These are phyloP conservation scores for Phrynocephalus forsythii DNA, from an alignment of 2,797 vertebrate genomes.

Conservation along the genomic window DNA sequence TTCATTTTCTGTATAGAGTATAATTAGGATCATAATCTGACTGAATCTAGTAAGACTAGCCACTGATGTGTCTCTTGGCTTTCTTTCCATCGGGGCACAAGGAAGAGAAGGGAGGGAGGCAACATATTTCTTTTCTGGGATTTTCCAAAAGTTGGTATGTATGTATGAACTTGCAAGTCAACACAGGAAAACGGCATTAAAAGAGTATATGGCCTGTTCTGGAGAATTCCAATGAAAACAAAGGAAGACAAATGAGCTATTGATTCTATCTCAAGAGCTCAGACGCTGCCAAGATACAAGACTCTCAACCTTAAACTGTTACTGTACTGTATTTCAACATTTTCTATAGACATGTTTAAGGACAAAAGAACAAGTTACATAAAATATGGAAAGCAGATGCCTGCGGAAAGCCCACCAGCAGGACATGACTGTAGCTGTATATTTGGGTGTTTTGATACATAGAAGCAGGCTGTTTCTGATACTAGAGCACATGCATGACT, in stretches of 20 bases:
- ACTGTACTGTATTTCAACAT: background rate
- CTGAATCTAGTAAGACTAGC: background rate
- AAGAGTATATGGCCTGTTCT: background rate
- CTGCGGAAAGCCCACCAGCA: no score
- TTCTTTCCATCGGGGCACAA: background rate
- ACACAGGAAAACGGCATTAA: background rate
- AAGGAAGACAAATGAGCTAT: background rate
- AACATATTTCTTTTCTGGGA: background rate
- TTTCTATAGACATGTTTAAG: background rate
- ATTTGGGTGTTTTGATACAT: no score
- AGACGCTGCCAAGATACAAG: conserved; percentile 5
- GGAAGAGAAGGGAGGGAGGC: background rate
- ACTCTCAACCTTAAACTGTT: background rate
- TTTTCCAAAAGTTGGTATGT: conserved; percentile 9
- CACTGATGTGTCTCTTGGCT: background rate
- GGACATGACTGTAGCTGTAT: no score
- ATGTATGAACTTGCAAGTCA: background rate
- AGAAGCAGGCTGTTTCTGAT: no score
- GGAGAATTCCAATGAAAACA: background rate
- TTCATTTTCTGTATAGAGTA: background rate
- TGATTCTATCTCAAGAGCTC: background rate
- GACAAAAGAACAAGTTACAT: no score
- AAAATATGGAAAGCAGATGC: no score
- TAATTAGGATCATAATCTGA: background rate
- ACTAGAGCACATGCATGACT: no score